Evolutionary conservation across 1,140 invertebrate genomes (phyloP), one percentile per base, ranked within the genome.

Genomic region (Euwallacea similis): DNA sequence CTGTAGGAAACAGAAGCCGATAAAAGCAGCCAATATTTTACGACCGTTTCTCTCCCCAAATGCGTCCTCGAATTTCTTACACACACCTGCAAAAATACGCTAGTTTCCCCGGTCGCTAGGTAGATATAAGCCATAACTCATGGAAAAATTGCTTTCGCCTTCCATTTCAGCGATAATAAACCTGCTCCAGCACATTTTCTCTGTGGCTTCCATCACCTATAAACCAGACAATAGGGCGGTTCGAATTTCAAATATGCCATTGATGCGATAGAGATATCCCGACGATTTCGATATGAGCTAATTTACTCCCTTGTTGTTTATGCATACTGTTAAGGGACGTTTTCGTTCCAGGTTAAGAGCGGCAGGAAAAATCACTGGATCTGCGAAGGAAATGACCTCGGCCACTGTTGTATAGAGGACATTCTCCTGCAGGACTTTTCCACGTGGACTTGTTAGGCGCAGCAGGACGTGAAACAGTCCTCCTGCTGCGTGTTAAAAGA

Each of bases 21-120:
- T 76, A 77, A 78, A 78, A 79, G 79, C 75, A 78, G 77, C 75
- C 78, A 73, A 80, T 80, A 81, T 81, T 81, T 64, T 81, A 81
- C 77, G 80, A 81, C 78, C 75, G 54, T 71, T 54, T 72, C 69
- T 67, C 66, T 70, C 73, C 68, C 62, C 54, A 71, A 74, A 73
- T 66, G 73, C 73, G 74, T 74, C 69, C 71, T 47, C 70, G 55
- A 73, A 73, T 72, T 62, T 73, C 76, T 73, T 66, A 61, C 65
- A 73, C 75, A 74, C 79, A 80, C 79, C 79, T 80, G 79, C 77
- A 79, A 78, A 79, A 80, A 79, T 79, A 79, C 77, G 72, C 76
- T 75, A 78, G 77, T 79, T 78, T 76, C 75, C 65, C 74, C 73
- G 73, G 72, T 74, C 76, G 75, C 75, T 80, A 80, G 78, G 78